These are phyloP conservation scores for Halocynthia aurantium DNA, from an alignment of 23 tunicate genomes.

Conservation along the genomic window DNA sequence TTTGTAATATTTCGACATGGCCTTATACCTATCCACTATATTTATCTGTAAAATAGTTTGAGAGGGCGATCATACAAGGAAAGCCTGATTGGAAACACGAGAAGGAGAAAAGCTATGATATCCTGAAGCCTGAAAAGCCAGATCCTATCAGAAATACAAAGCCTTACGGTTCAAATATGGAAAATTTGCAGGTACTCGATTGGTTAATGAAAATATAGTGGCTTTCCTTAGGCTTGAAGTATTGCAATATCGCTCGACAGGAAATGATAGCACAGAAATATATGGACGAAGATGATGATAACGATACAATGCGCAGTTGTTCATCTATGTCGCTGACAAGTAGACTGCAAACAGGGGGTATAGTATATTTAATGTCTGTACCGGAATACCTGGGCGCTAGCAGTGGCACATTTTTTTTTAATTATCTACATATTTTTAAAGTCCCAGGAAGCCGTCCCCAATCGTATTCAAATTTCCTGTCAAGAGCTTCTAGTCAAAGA, in stretches of 20 bases:
- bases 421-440: too few species aligned
- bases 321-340: conserved; percentile 14
- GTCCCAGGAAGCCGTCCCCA: too few species aligned
- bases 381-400: too few species aligned
- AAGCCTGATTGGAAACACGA: conserved; percentile 41
- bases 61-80: conserved; percentile 47
- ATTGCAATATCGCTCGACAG: conserved; percentile 3
- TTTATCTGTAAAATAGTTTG: conserved; percentile 27
- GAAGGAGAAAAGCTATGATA: conserved; percentile 54
- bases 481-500: too few species aligned
- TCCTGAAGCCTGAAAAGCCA: conserved; percentile 72
- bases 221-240: not conserved
- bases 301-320: not conserved
- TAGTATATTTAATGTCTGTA: too few species aligned
- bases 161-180: conserved; percentile 74
- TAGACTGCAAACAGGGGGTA: not conserved
- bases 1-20: not conserved
- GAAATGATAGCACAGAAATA: conserved; percentile 20
- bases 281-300: conserved; percentile 26
- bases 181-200: conserved; percentile 38
- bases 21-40: not conserved
- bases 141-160: conserved; percentile 54
- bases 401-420: too few species aligned
- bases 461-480: too few species aligned
- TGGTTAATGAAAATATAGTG: not conserved